These are phyloP conservation scores for Diadromus collaris DNA, from an alignment of 2,888 invertebrate genomes.

Conservation along the genomic window DNA sequence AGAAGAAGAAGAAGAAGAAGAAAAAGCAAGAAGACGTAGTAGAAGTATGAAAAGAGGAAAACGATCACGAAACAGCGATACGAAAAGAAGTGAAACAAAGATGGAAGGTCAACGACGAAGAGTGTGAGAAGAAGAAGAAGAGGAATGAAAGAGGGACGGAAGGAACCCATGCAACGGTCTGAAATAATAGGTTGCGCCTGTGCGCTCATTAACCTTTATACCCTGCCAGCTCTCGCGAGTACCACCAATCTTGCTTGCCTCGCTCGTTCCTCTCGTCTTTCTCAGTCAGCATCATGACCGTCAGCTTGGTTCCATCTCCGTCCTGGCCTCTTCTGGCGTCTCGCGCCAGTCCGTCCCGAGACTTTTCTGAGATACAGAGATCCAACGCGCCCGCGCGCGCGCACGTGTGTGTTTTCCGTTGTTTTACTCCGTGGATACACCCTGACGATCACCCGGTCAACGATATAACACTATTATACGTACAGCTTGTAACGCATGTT, in stretches of 20 bases:
- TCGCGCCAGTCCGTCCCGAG: conserved; percentile 14
- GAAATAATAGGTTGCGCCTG: conserved; percentile 80
- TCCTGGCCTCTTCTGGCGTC: conserved; percentile 10
- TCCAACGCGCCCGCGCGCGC: conserved; percentile 35
- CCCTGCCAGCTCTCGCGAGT: conserved; percentile 75
- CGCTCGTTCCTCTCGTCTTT: conserved; percentile 59
- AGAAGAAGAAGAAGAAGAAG: conserved; percentile 57
- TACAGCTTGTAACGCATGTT: conserved; percentile 57
- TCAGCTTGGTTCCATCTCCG: conserved; percentile 1
- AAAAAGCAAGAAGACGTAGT: conserved; percentile 61
- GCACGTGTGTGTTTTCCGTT: conserved; percentile 29
- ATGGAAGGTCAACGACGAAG: conserved; percentile 38
- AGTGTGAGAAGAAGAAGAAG: conserved; percentile 41
- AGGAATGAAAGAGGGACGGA: conserved; percentile 51
- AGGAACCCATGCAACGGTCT: conserved; percentile 71
- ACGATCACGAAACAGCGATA: conserved; percentile 61
- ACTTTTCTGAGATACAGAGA: conserved; percentile 36
- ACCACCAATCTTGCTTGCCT: conserved; percentile 77
- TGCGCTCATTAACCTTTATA: conserved; percentile 80
- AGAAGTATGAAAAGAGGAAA: conserved; percentile 45
- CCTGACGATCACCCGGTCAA: conserved; percentile 48
- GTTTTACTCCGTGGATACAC: conserved; percentile 26
- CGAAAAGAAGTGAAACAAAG: conserved; percentile 44
- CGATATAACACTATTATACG: conserved; percentile 37
- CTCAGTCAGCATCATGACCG: conserved; percentile 11